These are phyloP conservation scores for Hippoglossus hippoglossus DNA, from an alignment of 2,797 vertebrate genomes.

Conservation along the genomic window DNA sequence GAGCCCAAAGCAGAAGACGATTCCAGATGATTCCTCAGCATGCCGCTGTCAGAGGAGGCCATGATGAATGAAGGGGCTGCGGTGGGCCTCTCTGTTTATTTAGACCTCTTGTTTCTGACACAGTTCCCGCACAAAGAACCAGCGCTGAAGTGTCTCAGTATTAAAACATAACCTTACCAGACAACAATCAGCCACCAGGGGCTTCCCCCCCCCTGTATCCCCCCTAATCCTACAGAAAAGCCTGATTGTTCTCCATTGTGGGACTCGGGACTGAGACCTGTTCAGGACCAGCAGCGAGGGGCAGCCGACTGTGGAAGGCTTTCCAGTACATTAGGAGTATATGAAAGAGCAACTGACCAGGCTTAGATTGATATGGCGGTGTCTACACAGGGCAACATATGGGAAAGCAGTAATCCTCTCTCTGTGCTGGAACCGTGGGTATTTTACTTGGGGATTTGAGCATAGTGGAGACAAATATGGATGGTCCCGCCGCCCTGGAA, in stretches of 20 bases:
- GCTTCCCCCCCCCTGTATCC: slow-evolving; percentile 62
- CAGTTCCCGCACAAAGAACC: slow-evolving; percentile 87
- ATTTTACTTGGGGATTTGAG: slow-evolving; percentile 82
- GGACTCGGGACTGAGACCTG: slow-evolving; percentile 73
- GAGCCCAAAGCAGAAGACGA: slow-evolving; percentile 68
- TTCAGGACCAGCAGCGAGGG: slow-evolving; percentile 85
- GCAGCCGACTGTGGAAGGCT: slow-evolving; percentile 86
- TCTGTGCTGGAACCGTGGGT: slow-evolving; percentile 77
- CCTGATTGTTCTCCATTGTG: slow-evolving; percentile 87
- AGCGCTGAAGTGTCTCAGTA: slow-evolving; percentile 85
- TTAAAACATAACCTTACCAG: slow-evolving; percentile 92
- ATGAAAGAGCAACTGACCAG: slow-evolving; percentile 87
- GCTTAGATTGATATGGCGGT: slow-evolving; percentile 84
- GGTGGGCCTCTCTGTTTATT: slow-evolving; percentile 87
- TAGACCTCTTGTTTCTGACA: slow-evolving; percentile 91
- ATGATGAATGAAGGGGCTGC: slow-evolving; percentile 90
- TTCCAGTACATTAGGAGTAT: slow-evolving; percentile 95
- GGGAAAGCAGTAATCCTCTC: slow-evolving; percentile 86
- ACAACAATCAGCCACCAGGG: slow-evolving; percentile 89
- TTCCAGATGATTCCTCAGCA: slow-evolving; percentile 78
- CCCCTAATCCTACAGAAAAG: slow-evolving; percentile 83
- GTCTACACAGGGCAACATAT: slow-evolving; percentile 84
- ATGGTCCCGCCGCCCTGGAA: slow-evolving; percentile 65
- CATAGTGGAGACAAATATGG: slow-evolving; percentile 78
- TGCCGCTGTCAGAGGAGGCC: slow-evolving; percentile 62